Evolutionary conservation across 2,797 vertebrate genomes (phyloP), one percentile per base, ranked within the genome.

Genomic region (Threskiornis aethiopicus): DNA sequence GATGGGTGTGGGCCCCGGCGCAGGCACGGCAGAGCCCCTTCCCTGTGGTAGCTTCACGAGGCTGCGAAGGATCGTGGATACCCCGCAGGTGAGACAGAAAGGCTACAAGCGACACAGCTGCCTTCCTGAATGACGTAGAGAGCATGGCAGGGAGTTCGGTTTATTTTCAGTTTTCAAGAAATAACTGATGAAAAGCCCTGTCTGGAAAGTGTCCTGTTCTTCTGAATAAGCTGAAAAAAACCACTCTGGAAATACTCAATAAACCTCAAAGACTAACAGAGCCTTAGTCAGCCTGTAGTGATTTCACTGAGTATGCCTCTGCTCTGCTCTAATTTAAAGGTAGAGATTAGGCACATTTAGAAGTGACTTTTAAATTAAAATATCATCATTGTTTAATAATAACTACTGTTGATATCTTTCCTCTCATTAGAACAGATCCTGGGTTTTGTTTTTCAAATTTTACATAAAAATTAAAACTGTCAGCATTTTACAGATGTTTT

Each of bases 401-500:
- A 94, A 96, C 93, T 92, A 70, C 90, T 84, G 87, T 89, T 96
- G 81, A 70, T 94, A 28, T 70, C 88, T 72, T 85, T 78, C 35
- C 28, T 72, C 87, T 94, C 89, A 91, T 97, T 97, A 97, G 84
- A 95, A 69, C 92, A 93, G 78, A 97, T 87, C 80, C 87, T 97
- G 93, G 76, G 26, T 69, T 73, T 90, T 83, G 61, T 93, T 98
- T 98, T 96, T 96, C 96, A 97, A 57, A 90, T 97, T 97, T 97
- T 96, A 96, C 96, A 93, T 98, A 97, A 98, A 98, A 98, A 98
- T 97, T 97, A 97, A 98, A 98, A 97, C 97, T 97, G 97, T 97
- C 95, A 97, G 92, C 94, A 85, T 95, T 98, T 98, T 98, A 98
- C 98, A 98, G 98, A 98, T 98, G 98, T 98, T 98, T 98, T 98